These are phyloP conservation scores for Noctilio leporinus DNA, from an alignment of 2,113 vertebrate species.

Conservation along the genomic window DNA sequence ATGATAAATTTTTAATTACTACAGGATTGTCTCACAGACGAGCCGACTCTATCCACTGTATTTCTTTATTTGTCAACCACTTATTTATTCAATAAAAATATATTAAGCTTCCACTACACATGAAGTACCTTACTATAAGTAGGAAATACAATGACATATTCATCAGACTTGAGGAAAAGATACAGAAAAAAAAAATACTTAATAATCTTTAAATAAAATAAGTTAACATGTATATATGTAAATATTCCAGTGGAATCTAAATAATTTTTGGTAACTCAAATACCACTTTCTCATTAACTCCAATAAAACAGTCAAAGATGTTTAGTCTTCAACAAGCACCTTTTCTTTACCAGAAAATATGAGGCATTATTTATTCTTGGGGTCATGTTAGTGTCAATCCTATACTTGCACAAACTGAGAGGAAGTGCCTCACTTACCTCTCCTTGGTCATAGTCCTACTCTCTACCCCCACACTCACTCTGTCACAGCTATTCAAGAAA, in stretches of 20 bases:
- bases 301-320: background rate
- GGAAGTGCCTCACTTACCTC: background rate
- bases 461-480: background rate
- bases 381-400: background rate
- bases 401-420: background rate
- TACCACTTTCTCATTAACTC: background rate
- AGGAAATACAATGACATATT: background rate
- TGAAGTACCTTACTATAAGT: background rate
- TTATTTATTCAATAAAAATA: slow-evolving; percentile 6
- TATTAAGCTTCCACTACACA: background rate
- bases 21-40: background rate
- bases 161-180: background rate
- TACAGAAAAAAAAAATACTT: background rate
- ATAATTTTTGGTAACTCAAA: background rate
- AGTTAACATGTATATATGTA: background rate
- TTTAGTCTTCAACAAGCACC: background rate
- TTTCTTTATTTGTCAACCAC: background rate
- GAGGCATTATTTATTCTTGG: background rate
- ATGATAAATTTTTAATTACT: background rate
- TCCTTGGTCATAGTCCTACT: background rate
- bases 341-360: background rate
- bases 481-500: background rate
- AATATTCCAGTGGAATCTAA: background rate
- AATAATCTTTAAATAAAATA: background rate
- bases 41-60: background rate